Evolutionary conservation across 2,113 vertebrate genomes (phyloP).

Genomic region (Pygoscelis adeliae): DNA sequence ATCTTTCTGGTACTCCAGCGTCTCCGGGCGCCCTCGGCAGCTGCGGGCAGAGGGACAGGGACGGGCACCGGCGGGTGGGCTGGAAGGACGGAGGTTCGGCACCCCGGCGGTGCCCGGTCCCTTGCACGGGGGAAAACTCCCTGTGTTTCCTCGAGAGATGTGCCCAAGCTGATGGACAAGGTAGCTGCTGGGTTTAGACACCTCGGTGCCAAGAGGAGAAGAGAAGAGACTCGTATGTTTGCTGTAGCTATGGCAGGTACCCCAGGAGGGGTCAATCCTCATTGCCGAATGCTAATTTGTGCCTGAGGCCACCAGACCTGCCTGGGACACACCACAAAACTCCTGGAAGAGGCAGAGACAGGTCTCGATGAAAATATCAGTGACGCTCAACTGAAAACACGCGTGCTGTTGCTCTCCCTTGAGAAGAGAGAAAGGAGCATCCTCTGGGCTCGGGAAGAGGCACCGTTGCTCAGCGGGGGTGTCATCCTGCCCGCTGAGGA

Average conservation of each 20-base stretch:
- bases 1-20: not conserved
- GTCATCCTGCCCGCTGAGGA: rapidly evolving
- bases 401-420: rapidly evolving
- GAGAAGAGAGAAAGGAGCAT: not conserved
- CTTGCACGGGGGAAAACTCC: not conserved
- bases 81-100: not conserved
- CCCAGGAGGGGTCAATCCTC: rapidly evolving
- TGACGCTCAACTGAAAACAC: rapidly evolving
- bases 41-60: not conserved
- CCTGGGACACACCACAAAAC: rapidly evolving
- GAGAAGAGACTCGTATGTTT: rapidly evolving
- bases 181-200: not conserved
- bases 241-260: not conserved
- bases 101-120: rapidly evolving
- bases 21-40: not conserved
- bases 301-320: not conserved
- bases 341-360: not conserved
- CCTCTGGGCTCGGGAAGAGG: not conserved
- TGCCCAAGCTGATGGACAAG: not conserved
- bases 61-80: not conserved
- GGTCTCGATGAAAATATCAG: rapidly evolving
- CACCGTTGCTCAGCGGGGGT: rapidly evolving
- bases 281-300: rapidly evolving
- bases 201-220: rapidly evolving
- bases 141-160: rapidly evolving